These are phyloP conservation scores for Micronisus gabar DNA, from an alignment of 2,113 vertebrate species.

Conservation along the genomic window DNA sequence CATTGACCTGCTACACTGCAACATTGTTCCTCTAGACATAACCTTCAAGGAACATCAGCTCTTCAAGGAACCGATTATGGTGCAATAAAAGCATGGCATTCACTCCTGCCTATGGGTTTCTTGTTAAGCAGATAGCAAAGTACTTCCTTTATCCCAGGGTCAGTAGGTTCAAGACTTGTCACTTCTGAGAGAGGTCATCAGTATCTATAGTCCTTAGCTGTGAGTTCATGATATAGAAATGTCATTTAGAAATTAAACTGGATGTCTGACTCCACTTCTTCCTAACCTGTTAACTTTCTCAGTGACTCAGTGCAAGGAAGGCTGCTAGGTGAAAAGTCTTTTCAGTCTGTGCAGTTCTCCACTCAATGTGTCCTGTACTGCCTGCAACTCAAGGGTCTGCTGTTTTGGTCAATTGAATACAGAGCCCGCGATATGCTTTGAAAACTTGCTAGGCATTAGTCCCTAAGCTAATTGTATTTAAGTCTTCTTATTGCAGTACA, in stretches of 20 bases:
- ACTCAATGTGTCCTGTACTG: background rate
- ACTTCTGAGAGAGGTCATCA: background rate
- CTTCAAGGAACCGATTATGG: background rate
- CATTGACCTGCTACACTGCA: background rate
- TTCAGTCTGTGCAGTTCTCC: background rate
- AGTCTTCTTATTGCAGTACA: background rate
- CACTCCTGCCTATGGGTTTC: background rate
- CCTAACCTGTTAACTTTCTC: background rate
- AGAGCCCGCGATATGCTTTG: background rate
- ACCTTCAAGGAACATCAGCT: background rate
- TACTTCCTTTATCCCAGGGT: background rate
- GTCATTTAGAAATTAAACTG: background rate
- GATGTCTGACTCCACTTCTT: background rate
- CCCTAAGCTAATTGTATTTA: background rate
- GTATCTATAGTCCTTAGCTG: background rate
- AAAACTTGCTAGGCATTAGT: background rate
- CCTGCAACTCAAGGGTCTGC: background rate
- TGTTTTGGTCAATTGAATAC: background rate
- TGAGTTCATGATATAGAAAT: background rate
- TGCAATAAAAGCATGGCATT: background rate
- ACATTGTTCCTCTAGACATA: background rate
- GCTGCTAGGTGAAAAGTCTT: background rate
- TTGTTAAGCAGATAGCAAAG: background rate
- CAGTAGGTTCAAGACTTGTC: background rate
- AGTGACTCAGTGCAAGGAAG: background rate